These are phyloP conservation scores for Eucidaris tribuloides DNA, from an alignment of 35 echinoderm and acorn worm genomes.

Conservation along the genomic window DNA sequence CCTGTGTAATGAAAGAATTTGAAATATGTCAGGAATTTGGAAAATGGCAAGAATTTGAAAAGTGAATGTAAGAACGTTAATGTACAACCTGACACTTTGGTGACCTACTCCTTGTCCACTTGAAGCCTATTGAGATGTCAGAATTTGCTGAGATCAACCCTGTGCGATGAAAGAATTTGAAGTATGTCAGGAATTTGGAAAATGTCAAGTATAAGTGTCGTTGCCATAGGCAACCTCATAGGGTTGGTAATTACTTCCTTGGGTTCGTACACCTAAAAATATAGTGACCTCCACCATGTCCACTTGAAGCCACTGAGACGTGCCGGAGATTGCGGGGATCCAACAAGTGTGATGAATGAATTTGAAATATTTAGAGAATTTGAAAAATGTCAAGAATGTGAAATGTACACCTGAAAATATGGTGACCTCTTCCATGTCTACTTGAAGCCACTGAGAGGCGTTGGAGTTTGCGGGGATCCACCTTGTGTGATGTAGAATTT, in stretches of 20 bases:
- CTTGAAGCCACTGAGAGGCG: conserved; percentile 58
- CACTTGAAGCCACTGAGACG: conserved; percentile 63
- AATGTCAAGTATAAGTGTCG: conserved; percentile 66
- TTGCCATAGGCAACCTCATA: conserved; percentile 65
- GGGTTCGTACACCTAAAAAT: conserved; percentile 71
- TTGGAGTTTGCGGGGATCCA: conserved; percentile 66
- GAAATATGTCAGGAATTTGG: too few relatives aligned
- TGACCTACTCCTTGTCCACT: too few relatives aligned
- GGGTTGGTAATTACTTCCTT: conserved; percentile 54
- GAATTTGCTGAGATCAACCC: too few relatives aligned
- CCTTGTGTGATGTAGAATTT: not conserved
- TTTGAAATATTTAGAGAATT: not conserved
- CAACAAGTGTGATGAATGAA: conserved; percentile 33
- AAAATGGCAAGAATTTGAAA: too few relatives aligned
- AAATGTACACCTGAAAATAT: conserved; percentile 68
- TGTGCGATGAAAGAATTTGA: too few relatives aligned
- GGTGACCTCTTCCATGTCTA: conserved; percentile 54
- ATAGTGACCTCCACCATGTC: conserved; percentile 58
- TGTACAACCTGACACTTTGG: too few relatives aligned
- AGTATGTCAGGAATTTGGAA: too few relatives aligned
- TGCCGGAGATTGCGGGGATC: conserved; percentile 51
- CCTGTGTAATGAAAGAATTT: too few relatives aligned
- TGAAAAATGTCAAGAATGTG: not conserved
- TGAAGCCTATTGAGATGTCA: too few relatives aligned
- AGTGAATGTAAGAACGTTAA: too few relatives aligned